Evolutionary conservation across 2,888 invertebrate genomes (phyloP), one percentile per base, ranked within the genome.

Genomic region (Xestia sexstrigata): DNA sequence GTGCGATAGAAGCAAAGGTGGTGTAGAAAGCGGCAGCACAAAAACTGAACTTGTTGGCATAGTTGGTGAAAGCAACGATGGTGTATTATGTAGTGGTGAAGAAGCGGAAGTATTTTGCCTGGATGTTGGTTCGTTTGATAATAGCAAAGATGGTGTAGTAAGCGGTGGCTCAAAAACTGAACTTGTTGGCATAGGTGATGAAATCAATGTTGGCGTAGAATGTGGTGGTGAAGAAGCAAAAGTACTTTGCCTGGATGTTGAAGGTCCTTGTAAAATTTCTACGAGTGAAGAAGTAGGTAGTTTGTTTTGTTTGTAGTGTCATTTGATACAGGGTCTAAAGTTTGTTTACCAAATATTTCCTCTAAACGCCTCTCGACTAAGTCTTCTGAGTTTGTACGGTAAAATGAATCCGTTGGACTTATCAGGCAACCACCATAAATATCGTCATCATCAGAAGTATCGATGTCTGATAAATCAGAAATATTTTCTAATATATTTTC

Each of bases 261-360:
- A 74, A 74, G 73, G 73, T 66, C 58, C 67, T 55, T 74, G 68
- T 68, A 68, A 68, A 62, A 67, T 74, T 67, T 74, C 62, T 62
- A 68, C 58, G 55, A 68, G 58, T 74, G 68, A 74, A 35, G 68
- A 67, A 58, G 74, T 49, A 68, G 60, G 35, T 74, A 67, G 55
- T 66, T 60, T 15, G 20, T 74, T 68, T 74, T 58, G 30, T 74
- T 62, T 68, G 66, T 49, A 68, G 47, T 60, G 58, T 68, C 58
- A 60, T 65, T 49, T 65, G 66, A 23, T 30, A 72, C 47, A 45
- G 67, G 66, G 49, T 74, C 69, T 74, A 74, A 68, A 74, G 55
- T 74, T 74, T 74, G 68, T 68, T 74, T 65, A 75, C 75, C 70
- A 70, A 70, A 76, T 70, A 70, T 76, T 76, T 76, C 65, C 70